A percentile compares a stretch with the other conserved stretches of the same genome.
These are phyloP conservation scores for Melieria crassipennis DNA, from an alignment of 2,888 invertebrate genomes.

Conservation along the genomic window DNA sequence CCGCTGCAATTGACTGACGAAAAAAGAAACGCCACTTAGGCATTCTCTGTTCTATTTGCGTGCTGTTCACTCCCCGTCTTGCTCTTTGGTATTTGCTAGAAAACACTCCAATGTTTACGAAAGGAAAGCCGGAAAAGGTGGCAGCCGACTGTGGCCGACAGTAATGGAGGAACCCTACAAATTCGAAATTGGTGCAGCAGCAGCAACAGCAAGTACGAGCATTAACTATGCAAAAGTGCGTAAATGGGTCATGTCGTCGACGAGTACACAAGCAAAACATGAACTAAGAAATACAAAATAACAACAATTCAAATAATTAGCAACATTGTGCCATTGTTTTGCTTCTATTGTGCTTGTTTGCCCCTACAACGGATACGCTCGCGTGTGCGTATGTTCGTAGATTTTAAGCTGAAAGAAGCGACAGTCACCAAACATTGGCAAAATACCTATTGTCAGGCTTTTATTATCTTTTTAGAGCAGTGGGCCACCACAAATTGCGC, in stretches of 20 bases:
- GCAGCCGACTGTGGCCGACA: background rate
- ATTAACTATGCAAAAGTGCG: slow-evolving; percentile 31
- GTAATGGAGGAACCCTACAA: slow-evolving; percentile 17
- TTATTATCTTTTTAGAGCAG: slow-evolving; percentile 33
- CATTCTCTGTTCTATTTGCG: too few relatives aligned
- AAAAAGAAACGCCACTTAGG: too few relatives aligned
- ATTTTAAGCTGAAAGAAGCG: too few relatives aligned
- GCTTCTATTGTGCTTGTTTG: too few relatives aligned
- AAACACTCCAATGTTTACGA: background rate
- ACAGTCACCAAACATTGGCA: too few relatives aligned
- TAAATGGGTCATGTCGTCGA: slow-evolving; percentile 15
- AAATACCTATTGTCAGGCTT: background rate
- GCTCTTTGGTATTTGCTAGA: background rate
- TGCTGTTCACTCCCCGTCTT: too few relatives aligned
- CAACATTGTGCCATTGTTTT: too few relatives aligned
- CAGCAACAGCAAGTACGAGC: slow-evolving; percentile 3
- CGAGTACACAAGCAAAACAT: background rate
- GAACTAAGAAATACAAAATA: background rate
- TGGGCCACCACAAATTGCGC: slow-evolving; percentile 17
- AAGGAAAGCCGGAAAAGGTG: background rate
- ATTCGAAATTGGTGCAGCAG: slow-evolving; percentile 3
- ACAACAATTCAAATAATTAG: background rate
- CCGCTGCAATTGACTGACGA: too few relatives aligned
- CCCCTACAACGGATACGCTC: too few relatives aligned
- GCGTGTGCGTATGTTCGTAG: too few relatives aligned